These are phyloP conservation scores for Frieseomelitta varia DNA, from an alignment of 1,140 invertebrate genomes.

Conservation along the genomic window DNA sequence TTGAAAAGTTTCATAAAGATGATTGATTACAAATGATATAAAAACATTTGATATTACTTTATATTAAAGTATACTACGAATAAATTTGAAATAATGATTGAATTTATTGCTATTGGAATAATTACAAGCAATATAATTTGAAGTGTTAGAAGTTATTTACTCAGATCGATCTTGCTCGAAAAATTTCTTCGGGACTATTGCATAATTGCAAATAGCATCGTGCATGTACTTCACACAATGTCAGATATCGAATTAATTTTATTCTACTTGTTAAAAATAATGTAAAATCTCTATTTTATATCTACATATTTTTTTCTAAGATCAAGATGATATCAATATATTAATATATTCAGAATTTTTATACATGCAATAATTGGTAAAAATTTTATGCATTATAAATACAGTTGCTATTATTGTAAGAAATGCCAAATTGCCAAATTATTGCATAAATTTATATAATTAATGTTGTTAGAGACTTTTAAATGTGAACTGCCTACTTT, in stretches of 20 bases:
- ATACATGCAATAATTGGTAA: not conserved
- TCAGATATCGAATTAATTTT: slow-evolving; percentile 22
- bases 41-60: too few relatives aligned
- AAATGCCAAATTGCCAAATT: not conserved
- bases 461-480: slow-evolving; percentile 3
- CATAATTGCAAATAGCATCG: slow-evolving; percentile 21
- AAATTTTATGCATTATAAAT: not conserved
- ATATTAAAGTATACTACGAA: not conserved
- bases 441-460: not conserved
- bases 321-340: not conserved
- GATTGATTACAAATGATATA: not conserved
- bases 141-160: not conserved
- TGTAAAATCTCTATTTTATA: slow-evolving; percentile 27
- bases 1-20: not conserved
- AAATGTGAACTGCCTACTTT: not conserved
- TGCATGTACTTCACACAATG: slow-evolving; percentile 39
- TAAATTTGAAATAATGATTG: not conserved
- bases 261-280: not conserved
- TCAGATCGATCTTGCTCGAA: not conserved
- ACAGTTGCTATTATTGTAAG: not conserved
- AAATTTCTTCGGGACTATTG: not conserved
- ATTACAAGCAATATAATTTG: not conserved
- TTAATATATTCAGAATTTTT: not conserved
- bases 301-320: not conserved
- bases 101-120: not conserved